Base-by-base conservation (phyloP, 2,113 vertebrate species). In the Ammodytes dubius region DNA sequence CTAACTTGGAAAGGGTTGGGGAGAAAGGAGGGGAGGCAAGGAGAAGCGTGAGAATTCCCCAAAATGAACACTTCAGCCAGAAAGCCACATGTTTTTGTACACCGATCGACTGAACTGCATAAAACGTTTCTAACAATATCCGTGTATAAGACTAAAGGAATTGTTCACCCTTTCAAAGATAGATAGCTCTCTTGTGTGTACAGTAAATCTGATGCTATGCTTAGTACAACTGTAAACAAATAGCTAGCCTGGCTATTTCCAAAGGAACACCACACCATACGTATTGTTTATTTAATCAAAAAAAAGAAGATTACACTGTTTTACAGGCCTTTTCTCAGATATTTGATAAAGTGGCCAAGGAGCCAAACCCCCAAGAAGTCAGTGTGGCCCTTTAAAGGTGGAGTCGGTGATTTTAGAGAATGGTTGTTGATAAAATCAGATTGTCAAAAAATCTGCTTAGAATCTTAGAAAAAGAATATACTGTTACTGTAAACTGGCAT, bases 241-340 rank as follows among this genome's bases (percentile, higher is more conserved):
- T 5, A 35, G 7, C 14, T 46, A 42, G 42, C 40, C 19, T 12
- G 4, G 5, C 10, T 72, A 37, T 43, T 12, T 35, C n/a, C 7
- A 52, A 19, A 4, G 0, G 2, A 10, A 54, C 13, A 60, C 57
- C 45, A 27, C 11, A 39, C 14, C 6, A n/a, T 15, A 47, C 37
- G 35, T 39, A 5, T 12, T n/a, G 54, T 72, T 72, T 70, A 7
- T 72, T 49, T 63, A 71, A 59, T 61, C 3, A 71, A 46, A 49
- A 14, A 14, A n/a, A 58, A 19, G 13, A 39, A 0, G 12, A 4
- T 39, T n/a, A 27, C 39, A 0, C 9, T 46, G 40, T 70, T 70
- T 54, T 14, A 78, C 14, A 0, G n/a, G 37, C 4, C 40, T 56
- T 6, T 66, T 27, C 1, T 40, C 45, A 59, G 49, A 78, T 52